Evolutionary conservation across 2,797 vertebrate genomes (phyloP).

Genomic region (Streptopelia turtur): DNA sequence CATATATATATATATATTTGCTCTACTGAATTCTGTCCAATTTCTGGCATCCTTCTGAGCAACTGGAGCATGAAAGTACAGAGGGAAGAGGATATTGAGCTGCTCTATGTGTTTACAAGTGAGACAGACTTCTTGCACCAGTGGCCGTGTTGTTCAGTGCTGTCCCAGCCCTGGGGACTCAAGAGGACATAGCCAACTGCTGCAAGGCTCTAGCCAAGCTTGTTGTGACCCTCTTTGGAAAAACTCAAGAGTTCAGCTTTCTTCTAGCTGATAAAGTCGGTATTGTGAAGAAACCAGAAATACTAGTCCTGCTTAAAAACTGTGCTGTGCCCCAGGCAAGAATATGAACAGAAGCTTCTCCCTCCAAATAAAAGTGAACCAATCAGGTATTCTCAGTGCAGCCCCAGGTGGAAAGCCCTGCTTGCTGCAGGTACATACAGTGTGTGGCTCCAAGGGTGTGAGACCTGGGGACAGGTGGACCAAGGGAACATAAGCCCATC

Average conservation of each 20-base stretch:
- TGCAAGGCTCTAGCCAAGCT: neutral
- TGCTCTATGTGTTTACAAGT: neutral
- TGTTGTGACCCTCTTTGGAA: neutral
- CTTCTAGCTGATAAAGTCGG: neutral
- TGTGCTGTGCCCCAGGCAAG: neutral
- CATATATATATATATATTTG: neutral
- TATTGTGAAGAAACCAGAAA: constrained; percentile 61
- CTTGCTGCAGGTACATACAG: neutral
- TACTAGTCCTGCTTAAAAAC: constrained; percentile 34
- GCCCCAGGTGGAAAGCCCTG: neutral
- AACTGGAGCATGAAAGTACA: neutral
- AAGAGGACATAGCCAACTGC: neutral
- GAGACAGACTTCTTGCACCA: neutral
- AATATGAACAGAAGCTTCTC: neutral
- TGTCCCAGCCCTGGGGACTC: neutral
- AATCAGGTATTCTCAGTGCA: neutral
- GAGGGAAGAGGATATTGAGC: neutral
- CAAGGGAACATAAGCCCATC: neutral
- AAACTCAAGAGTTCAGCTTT: constrained; percentile 4
- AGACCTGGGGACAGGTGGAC: neutral
- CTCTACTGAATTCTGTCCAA: neutral
- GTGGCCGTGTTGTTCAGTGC: neutral
- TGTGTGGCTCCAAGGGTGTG: neutral
- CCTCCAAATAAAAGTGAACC: constrained; percentile 7
- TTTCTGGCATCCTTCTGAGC: neutral